Conservation (phyloP, 2,888 invertebrate genomes). For the Parascotia fuliginaria region DNA sequence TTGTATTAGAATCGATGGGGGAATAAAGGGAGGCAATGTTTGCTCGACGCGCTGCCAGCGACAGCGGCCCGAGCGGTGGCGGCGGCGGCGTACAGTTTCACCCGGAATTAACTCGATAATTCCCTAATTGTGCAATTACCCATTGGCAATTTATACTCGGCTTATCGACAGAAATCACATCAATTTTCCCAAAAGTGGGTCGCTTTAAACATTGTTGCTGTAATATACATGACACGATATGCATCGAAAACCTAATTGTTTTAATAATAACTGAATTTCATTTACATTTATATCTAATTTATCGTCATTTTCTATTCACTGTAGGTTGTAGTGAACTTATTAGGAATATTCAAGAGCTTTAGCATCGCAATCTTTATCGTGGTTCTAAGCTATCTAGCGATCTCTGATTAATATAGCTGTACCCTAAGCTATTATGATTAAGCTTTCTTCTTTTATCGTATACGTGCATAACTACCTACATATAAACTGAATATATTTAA, state of each 20-base stretch:
- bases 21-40: conserved; percentile 36
- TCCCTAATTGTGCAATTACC: conserved; percentile 81
- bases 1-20: conserved; percentile 71
- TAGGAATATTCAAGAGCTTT: neutral
- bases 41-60: conserved; percentile 23
- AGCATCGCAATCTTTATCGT: neutral
- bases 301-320: too few relatives aligned
- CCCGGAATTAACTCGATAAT: conserved; percentile 82
- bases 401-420: neutral
- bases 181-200: conserved; percentile 39
- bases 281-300: neutral
- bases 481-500: conserved; percentile 32
- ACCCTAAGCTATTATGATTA: too few relatives aligned
- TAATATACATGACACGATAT: conserved; percentile 28
- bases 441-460: neutral
- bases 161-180: conserved; percentile 60
- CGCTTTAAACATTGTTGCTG: conserved; percentile 37
- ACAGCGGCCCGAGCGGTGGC: conserved; percentile 18
- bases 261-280: neutral
- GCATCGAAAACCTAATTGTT: conserved; percentile 19
- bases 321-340: too few relatives aligned
- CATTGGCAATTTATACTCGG: conserved; percentile 70
- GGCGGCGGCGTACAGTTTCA: conserved; percentile 71
- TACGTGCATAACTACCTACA: neutral
- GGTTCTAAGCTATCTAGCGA: neutral